Evolutionary conservation across 2,797 vertebrate species (phyloP).

Genomic region (Pantherophis alleghaniensis): DNA sequence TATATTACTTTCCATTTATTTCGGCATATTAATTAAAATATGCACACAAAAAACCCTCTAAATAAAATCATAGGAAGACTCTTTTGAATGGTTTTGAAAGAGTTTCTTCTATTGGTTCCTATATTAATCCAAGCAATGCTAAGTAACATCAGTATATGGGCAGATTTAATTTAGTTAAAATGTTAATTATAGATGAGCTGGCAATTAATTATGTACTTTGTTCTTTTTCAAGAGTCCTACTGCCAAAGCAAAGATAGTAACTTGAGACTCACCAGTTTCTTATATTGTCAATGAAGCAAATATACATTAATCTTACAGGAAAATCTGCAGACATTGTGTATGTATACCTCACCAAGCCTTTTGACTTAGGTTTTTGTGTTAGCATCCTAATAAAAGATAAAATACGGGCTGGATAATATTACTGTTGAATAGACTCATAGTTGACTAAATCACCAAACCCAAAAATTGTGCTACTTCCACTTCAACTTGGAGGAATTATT

Average conservation of each 20-base stretch:
- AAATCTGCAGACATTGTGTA: background rate
- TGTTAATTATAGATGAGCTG: conserved; percentile 42
- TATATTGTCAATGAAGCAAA: background rate
- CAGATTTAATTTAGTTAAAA: conserved; percentile 27
- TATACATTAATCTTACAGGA: background rate
- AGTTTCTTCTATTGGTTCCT: background rate
- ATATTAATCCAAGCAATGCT: conserved; percentile 9
- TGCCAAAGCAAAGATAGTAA: background rate
- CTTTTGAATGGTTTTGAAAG: conserved; percentile 10
- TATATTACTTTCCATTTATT: conserved; percentile 23
- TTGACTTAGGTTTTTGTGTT: background rate
- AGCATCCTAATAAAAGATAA: background rate
- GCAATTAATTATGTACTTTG: background rate
- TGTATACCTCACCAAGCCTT: background rate
- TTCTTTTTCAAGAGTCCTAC: background rate
- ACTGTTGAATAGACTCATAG: background rate
- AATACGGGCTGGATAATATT: background rate
- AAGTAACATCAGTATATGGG: conserved; percentile 33
- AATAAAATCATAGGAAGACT: conserved; percentile 1
- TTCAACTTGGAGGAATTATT: background rate
- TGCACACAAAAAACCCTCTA: background rate
- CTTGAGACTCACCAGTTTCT: background rate
- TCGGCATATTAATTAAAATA: conserved; percentile 5
- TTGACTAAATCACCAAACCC: background rate
- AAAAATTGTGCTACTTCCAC: background rate